Conservation (phyloP, 2,113 vertebrate species). For the Pteruthius melanotis region DNA sequence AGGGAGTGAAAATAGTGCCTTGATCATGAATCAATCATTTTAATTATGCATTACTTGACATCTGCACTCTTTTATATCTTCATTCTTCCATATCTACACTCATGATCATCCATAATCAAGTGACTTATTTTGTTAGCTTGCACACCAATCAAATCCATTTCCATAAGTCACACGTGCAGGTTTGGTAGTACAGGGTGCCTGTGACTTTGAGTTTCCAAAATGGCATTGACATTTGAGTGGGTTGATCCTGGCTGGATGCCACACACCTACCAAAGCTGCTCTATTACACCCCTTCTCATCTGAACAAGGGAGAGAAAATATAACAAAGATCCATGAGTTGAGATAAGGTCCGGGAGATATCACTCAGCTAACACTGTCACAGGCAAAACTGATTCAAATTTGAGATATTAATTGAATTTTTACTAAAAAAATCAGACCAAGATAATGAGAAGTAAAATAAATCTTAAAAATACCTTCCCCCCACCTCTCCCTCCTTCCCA, state of each 20-base stretch:
- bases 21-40: neutral
- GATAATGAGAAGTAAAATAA: neutral
- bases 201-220: neutral
- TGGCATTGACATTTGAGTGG: neutral
- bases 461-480: neutral
- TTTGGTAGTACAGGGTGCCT: neutral
- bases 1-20: neutral
- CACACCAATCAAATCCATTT: neutral
- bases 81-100: neutral
- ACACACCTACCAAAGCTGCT: neutral
- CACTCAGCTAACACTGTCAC: neutral
- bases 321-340: neutral
- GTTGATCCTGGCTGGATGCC: neutral
- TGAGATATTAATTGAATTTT: neutral
- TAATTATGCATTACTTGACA: neutral
- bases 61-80: neutral
- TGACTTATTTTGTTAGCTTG: neutral
- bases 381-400: neutral
- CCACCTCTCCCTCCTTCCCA: neutral
- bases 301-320: neutral
- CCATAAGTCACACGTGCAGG: neutral
- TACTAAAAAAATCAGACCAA: neutral
- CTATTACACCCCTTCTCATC: neutral
- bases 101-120: neutral
- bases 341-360: neutral